Evolutionary conservation across 2,113 vertebrate species (phyloP).

Genomic region (Marmota flaviventris): DNA sequence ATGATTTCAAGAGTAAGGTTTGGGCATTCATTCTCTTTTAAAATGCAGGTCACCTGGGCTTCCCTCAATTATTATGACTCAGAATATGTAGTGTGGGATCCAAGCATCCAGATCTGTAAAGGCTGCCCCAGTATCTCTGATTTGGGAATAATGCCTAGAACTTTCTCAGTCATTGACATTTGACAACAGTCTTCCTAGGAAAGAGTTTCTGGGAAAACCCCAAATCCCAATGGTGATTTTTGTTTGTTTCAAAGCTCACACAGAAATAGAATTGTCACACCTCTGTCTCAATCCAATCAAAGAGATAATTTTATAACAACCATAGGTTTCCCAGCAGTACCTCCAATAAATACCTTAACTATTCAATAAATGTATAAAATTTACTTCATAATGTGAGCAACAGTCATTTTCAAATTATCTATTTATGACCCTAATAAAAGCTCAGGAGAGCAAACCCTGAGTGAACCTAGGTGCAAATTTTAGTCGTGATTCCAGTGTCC

Average conservation of each 20-base stretch:
- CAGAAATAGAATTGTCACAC: slow-evolving; percentile 5
- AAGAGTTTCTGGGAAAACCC: neutral
- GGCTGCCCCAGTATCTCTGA: neutral
- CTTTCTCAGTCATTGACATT: slow-evolving; percentile 10
- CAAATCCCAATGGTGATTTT: neutral
- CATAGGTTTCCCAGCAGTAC: neutral
- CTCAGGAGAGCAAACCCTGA: neutral
- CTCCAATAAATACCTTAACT: slow-evolving; percentile 33
- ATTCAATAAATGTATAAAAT: slow-evolving; percentile 33
- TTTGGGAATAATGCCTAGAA: neutral
- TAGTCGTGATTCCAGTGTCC: neutral
- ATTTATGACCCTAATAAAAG: slow-evolving; percentile 1
- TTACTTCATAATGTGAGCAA: slow-evolving; percentile 1
- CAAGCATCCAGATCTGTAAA: slow-evolving; percentile 1
- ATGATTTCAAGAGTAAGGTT: neutral
- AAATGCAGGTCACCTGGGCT: neutral
- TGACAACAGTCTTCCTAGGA: slow-evolving; percentile 38
- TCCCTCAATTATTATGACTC: neutral
- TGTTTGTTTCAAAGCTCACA: slow-evolving; percentile 31
- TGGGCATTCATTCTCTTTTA: neutral
- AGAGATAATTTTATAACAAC: slow-evolving; percentile 32
- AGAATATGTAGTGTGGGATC: neutral
- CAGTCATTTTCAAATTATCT: slow-evolving; percentile 44
- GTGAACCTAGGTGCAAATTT: neutral
- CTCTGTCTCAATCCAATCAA: slow-evolving; percentile 3